A percentile compares a stretch with the other conserved stretches of the same genome.
Evolutionary conservation across 2,113 vertebrate species (phyloP).

Genomic region (Seriola quinqueradiata): DNA sequence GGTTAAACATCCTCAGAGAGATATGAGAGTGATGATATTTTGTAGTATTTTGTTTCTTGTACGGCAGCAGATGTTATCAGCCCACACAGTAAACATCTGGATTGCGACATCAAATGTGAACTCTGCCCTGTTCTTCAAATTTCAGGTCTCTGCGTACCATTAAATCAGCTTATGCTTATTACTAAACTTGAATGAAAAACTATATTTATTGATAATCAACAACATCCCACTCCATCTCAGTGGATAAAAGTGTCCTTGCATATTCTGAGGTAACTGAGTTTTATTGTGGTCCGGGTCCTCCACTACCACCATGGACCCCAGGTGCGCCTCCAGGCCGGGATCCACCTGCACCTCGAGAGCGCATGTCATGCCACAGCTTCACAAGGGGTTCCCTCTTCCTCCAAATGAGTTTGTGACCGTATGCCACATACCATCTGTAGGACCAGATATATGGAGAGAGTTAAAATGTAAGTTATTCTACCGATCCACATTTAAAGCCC

Average conservation of each 20-base stretch:
- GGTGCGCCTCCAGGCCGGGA: slow-evolving; percentile 83
- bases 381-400: slow-evolving; percentile 95
- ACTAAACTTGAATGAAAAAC: slow-evolving; percentile 23
- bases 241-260: slow-evolving; percentile 43
- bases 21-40: slow-evolving; percentile 28
- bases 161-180: background rate
- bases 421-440: slow-evolving; percentile 92
- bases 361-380: slow-evolving; percentile 93
- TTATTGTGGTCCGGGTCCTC: slow-evolving; percentile 52
- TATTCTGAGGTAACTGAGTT: slow-evolving; percentile 10
- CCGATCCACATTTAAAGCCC: background rate
- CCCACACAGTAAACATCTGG: slow-evolving; percentile 13
- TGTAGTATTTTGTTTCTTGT: background rate
- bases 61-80: slow-evolving; percentile 1
- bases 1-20: slow-evolving; percentile 5
- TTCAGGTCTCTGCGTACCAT: background rate
- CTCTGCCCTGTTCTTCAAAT: slow-evolving; percentile 2
- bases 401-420: slow-evolving; percentile 95
- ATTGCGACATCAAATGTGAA: background rate
- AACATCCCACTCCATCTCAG: background rate
- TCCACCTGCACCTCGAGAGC: slow-evolving; percentile 48
- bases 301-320: slow-evolving; percentile 32
- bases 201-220: slow-evolving; percentile 28
- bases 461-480: background rate
- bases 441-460: background rate